A percentile compares a stretch with the other conserved stretches of the same genome.
Evolutionary conservation across 2,888 invertebrate species (phyloP).

Genomic region (Gisinianus flammeolus): DNA sequence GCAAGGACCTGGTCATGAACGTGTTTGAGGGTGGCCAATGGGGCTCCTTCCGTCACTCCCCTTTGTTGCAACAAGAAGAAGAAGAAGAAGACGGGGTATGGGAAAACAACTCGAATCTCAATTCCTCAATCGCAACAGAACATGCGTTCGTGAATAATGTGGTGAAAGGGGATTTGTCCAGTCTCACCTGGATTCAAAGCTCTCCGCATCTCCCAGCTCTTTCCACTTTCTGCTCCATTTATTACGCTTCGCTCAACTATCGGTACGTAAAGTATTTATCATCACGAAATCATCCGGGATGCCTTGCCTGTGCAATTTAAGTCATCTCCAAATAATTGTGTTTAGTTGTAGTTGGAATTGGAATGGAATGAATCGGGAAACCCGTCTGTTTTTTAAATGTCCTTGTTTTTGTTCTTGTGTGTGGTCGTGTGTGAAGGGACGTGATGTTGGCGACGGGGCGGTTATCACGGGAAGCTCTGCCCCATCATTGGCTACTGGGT

Average conservation of each 20-base stretch:
- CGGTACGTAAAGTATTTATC: slow-evolving; percentile 97
- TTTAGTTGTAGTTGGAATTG: too few relatives aligned
- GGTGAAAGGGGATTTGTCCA: slow-evolving; percentile 90
- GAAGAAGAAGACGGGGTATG: slow-evolving; percentile 50
- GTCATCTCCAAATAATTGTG: too few relatives aligned
- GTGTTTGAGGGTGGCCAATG: slow-evolving; percentile 66
- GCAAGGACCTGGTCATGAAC: slow-evolving; percentile 40
- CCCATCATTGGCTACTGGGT: slow-evolving; percentile 62
- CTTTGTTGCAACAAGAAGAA: slow-evolving; percentile 59
- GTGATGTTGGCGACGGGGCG: slow-evolving; percentile 93
- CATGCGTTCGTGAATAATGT: slow-evolving; percentile 89
- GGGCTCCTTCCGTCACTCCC: slow-evolving; percentile 78
- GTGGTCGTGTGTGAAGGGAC: slow-evolving; percentile 78
- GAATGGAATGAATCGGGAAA: too few relatives aligned
- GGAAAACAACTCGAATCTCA: slow-evolving; percentile 47
- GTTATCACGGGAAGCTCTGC: slow-evolving; percentile 80
- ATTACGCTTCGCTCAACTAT: slow-evolving; percentile 88
- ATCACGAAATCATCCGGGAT: too few relatives aligned
- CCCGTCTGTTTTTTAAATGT: too few relatives aligned
- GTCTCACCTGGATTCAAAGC: slow-evolving; percentile 91
- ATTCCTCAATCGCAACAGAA: not conserved
- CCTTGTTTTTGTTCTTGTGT: too few relatives aligned
- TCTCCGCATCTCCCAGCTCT: slow-evolving; percentile 64
- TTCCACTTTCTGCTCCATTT: slow-evolving; percentile 62
- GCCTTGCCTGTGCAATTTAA: too few relatives aligned